phyloP scores from a whole-genome alignment of 2,888 invertebrate species.

The Anthrax anthrax region DNA sequence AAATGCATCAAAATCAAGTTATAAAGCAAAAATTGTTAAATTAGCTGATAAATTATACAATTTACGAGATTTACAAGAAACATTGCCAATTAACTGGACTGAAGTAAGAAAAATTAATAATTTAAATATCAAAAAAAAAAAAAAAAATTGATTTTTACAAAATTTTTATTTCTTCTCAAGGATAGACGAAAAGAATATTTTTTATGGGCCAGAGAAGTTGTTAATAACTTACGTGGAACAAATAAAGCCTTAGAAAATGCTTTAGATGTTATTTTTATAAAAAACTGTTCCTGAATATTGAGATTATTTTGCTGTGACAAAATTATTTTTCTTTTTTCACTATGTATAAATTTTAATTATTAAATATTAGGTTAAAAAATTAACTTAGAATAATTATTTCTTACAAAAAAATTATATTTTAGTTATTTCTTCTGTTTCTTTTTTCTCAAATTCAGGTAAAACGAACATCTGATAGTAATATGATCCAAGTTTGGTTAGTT shows the following conservation, averaged over 20 bases:
- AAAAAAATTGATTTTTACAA: too few species aligned
- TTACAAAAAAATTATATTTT: neutral
- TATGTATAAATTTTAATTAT: too few species aligned
- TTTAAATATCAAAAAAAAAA: neutral
- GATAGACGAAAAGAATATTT: conserved; percentile 50
- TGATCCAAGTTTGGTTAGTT: conserved; percentile 59
- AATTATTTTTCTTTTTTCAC: too few species aligned
- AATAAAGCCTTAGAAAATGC: conserved; percentile 40
- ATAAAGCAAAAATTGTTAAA: conserved; percentile 58
- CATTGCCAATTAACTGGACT: conserved; percentile 43
- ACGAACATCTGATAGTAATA: conserved; percentile 62
- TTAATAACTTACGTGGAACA: conserved; percentile 48
- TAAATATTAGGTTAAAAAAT: too few species aligned
- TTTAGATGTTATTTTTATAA: conserved; percentile 2
- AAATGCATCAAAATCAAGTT: conserved; percentile 40
- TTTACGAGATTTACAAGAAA: conserved; percentile 49
- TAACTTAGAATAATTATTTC: neutral
- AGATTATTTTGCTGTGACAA: too few species aligned
- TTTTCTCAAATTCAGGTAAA: conserved; percentile 24
- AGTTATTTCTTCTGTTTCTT: conserved; percentile 6
- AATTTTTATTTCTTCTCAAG: conserved; percentile 10
- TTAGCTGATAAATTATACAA: conserved; percentile 75
- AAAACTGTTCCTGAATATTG: neutral
- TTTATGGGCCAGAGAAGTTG: conserved; percentile 51
- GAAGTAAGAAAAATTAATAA: conserved; percentile 25